Conservation (phyloP, 2,888 invertebrate species). For the Hirtodrosophila confusa region DNA sequence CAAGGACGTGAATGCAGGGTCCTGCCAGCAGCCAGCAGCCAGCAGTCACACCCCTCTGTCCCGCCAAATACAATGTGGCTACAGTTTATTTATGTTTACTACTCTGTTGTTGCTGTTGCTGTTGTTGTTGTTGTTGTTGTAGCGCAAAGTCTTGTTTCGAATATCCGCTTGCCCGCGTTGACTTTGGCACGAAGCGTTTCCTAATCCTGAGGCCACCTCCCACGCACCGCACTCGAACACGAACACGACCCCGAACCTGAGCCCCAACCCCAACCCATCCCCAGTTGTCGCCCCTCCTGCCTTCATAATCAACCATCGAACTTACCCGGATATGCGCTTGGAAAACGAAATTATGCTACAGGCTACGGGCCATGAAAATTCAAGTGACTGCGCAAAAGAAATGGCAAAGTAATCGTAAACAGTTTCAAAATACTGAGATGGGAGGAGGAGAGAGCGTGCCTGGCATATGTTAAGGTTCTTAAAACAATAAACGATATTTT, state of each 20-base stretch:
- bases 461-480: constrained; percentile 4
- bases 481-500: background rate
- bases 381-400: constrained; percentile 54
- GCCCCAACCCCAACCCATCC: background rate
- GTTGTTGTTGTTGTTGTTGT: constrained; percentile 19
- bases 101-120: constrained; percentile 21
- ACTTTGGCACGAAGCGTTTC: constrained; percentile 54
- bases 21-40: background rate
- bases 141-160: constrained; percentile 34
- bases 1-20: background rate
- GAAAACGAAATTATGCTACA: constrained; percentile 64
- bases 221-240: constrained; percentile 3
- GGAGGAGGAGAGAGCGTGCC: background rate
- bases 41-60: too few relatives aligned
- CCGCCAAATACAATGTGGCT: constrained; percentile 27
- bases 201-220: constrained; percentile 43
- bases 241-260: background rate
- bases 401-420: constrained; percentile 49
- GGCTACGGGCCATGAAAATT: constrained; percentile 45
- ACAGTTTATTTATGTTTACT: constrained; percentile 67
- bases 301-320: constrained; percentile 26
- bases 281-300: background rate
- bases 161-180: constrained; percentile 66
- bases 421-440: constrained; percentile 31
- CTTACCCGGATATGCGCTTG: constrained; percentile 63